A percentile compares a stretch with the other conserved stretches of the same genome.
These are phyloP conservation scores for Caenorhabditis drosophilae DNA, from an alignment of 2,888 invertebrate species.

Conservation along the genomic window DNA sequence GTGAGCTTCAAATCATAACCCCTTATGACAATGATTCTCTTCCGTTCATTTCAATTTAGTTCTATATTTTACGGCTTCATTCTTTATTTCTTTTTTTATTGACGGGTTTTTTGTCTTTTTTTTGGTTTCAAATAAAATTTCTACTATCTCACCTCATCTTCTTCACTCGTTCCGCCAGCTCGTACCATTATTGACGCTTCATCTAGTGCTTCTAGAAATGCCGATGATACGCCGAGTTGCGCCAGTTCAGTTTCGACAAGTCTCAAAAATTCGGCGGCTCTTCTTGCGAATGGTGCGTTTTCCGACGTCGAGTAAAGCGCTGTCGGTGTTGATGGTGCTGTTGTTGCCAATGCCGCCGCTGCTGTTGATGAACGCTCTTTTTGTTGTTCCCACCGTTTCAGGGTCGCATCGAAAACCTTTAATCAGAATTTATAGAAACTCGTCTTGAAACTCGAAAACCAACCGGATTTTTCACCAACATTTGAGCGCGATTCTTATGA, in stretches of 20 bases:
- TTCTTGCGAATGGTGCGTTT: constrained; percentile 30
- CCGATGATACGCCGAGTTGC: constrained; percentile 48
- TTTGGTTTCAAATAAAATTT: too few relatives aligned
- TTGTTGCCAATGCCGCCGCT: constrained; percentile 29
- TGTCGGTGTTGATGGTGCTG: constrained; percentile 47
- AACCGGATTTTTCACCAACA: constrained; percentile 87
- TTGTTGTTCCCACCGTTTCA: constrained; percentile 86
- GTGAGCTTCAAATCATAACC: neutral
- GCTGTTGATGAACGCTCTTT: constrained; percentile 71
- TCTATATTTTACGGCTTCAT: too few relatives aligned
- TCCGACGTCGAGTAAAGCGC: constrained; percentile 21
- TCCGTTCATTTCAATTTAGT: too few relatives aligned
- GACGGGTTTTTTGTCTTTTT: too few relatives aligned
- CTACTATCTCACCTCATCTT: constrained; percentile 24
- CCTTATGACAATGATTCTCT: neutral
- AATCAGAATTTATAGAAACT: constrained; percentile 4
- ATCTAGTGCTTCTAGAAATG: constrained; percentile 46
- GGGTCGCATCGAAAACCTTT: constrained; percentile 83
- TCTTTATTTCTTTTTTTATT: too few relatives aligned
- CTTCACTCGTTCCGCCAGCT: constrained; percentile 16
- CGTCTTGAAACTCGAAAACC: constrained; percentile 47
- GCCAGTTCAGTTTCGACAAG: constrained; percentile 54
- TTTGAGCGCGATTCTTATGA: constrained; percentile 95
- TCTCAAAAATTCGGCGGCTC: constrained; percentile 50
- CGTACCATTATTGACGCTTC: constrained; percentile 44